A percentile compares a stretch with the other conserved stretches of the same genome.
phyloP scores from a whole-genome alignment of 2,113 vertebrate species.

The Plectropomus leopardus region DNA sequence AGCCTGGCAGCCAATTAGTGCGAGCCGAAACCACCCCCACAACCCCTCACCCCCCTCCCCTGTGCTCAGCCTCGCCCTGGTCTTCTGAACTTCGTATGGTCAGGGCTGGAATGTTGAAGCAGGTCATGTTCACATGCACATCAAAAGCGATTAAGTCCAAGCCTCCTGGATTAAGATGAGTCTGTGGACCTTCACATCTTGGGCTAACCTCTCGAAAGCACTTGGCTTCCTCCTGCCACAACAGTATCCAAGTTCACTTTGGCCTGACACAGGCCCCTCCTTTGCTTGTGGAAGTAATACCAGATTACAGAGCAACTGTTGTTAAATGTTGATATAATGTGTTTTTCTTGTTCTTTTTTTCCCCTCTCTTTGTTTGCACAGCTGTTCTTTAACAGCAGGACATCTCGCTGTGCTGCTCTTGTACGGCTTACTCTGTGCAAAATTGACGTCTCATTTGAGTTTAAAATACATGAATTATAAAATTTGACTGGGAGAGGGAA shows the following conservation, averaged over 20 bases:
- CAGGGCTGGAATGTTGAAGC: constrained; percentile 72
- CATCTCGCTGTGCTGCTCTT: constrained; percentile 76
- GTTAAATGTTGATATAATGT: constrained; percentile 88
- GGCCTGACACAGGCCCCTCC: constrained; percentile 77
- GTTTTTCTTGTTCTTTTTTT: constrained; percentile 82
- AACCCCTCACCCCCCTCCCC: constrained; percentile 32
- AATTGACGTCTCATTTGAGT: constrained; percentile 83
- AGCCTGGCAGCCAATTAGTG: constrained; percentile 75
- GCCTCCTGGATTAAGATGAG: constrained; percentile 79
- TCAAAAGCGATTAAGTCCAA: constrained; percentile 81
- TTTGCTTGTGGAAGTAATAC: constrained; percentile 86
- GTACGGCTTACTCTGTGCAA: constrained; percentile 76
- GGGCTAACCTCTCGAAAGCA: constrained; percentile 75
- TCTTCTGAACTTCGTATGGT: constrained; percentile 74
- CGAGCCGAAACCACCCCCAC: constrained; percentile 41
- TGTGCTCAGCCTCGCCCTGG: constrained; percentile 45
- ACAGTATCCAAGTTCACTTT: constrained; percentile 81
- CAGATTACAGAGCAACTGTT: constrained; percentile 89
- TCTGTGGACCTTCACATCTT: constrained; percentile 77
- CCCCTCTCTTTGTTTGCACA: constrained; percentile 83
- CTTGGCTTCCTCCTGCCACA: constrained; percentile 76
- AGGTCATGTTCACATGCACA: constrained; percentile 80
- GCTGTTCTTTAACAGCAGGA: constrained; percentile 85
- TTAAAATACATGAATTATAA: constrained; percentile 78
- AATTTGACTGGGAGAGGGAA: constrained; percentile 40